Evolutionary conservation across 1,140 invertebrate species (phyloP).

Genomic region (Lerema accius): DNA sequence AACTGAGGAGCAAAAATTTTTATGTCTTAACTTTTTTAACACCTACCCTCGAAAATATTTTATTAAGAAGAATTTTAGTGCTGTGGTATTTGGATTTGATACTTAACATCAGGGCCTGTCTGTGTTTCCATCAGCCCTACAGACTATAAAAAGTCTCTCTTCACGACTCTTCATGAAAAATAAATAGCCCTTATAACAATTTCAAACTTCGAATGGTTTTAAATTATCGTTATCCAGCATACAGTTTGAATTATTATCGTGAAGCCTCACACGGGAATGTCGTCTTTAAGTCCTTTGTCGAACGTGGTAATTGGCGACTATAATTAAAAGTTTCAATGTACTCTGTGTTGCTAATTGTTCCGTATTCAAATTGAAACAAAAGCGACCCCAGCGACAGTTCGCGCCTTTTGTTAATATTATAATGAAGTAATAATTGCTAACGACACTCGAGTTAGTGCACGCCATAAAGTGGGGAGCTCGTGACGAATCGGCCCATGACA

Average conservation of each 20-base stretch:
- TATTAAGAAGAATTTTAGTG: too few relatives aligned
- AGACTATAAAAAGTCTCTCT: too few relatives aligned
- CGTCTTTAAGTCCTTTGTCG: slow-evolving; percentile 12
- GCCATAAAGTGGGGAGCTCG: slow-evolving; percentile 59
- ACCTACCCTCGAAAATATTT: too few relatives aligned
- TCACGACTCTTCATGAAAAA: slow-evolving; percentile 17
- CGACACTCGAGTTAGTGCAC: slow-evolving; percentile 63
- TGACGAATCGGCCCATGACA: slow-evolving; percentile 54
- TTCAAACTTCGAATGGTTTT: slow-evolving; percentile 24
- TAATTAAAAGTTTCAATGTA: slow-evolving; percentile 28
- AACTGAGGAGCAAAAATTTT: too few relatives aligned
- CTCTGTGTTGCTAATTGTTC: slow-evolving; percentile 36
- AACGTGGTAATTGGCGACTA: slow-evolving; percentile 17
- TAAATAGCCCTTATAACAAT: slow-evolving; percentile 24
- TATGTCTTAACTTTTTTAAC: too few relatives aligned
- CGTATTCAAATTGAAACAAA: slow-evolving; percentile 70
- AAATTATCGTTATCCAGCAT: slow-evolving; percentile 9
- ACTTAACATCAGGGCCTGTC: too few relatives aligned
- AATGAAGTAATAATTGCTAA: slow-evolving; percentile 74
- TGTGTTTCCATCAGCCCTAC: too few relatives aligned
- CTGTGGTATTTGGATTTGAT: too few relatives aligned
- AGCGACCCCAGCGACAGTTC: slow-evolving; percentile 56
- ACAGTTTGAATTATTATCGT: slow-evolving; percentile 3
- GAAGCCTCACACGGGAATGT: slow-evolving; percentile 6
- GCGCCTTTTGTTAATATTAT: slow-evolving; percentile 70